Evolutionary conservation across 35 echinoderm and acorn worm genomes (phyloP).

Genomic region (Anneissia japonica): DNA sequence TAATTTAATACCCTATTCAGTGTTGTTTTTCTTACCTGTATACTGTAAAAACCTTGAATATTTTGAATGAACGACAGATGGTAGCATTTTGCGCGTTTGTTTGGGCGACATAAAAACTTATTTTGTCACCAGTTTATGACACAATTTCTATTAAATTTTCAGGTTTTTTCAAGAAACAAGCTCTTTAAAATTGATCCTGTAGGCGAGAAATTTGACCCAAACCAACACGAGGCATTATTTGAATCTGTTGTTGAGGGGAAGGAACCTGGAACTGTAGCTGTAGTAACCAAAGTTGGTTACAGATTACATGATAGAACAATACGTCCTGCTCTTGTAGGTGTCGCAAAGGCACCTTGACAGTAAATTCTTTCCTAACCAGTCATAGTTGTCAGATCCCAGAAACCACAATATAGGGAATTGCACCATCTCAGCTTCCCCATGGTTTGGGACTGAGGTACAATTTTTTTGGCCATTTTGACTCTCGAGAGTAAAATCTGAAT

Average conservation of each 20-base stretch:
- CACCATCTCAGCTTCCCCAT: no score
- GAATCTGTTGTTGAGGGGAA: slow-evolving; percentile 67
- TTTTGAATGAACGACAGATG: no score
- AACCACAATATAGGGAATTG: no score
- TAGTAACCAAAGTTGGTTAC: slow-evolving; percentile 92
- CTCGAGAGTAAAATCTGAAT: no score
- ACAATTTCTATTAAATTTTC: neutral
- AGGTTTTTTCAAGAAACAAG: slow-evolving; percentile 89
- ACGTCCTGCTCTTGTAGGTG: slow-evolving; percentile 90
- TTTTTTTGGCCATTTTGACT: no score
- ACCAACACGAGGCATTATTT: slow-evolving; percentile 94
- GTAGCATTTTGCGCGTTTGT: no score
- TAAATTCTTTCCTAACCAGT: no score
- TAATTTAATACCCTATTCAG: no score
- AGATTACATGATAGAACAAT: slow-evolving; percentile 87
- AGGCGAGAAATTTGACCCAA: slow-evolving; percentile 93
- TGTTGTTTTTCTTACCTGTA: no score
- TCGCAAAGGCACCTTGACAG: slow-evolving; percentile 38
- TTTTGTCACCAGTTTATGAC: neutral
- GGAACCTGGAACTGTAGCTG: slow-evolving; percentile 68
- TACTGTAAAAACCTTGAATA: no score
- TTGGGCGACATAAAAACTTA: neutral
- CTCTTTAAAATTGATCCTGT: slow-evolving; percentile 68
- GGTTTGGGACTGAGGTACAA: no score
- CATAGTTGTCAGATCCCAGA: no score